These are phyloP conservation scores for Ifrita kowaldi DNA, from an alignment of 2,113 vertebrate genomes.

Conservation along the genomic window DNA sequence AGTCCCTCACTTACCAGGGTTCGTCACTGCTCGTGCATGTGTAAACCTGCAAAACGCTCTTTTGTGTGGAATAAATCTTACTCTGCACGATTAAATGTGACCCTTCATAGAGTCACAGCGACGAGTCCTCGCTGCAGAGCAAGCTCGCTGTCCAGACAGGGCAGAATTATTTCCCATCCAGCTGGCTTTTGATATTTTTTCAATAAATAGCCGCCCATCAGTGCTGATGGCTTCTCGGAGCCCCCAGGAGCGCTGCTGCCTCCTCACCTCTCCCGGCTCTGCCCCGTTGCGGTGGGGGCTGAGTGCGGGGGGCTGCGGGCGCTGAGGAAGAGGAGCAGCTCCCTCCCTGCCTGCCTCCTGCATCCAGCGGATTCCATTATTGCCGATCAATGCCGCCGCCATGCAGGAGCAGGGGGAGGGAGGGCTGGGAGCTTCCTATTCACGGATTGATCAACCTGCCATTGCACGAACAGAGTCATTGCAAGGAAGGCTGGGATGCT, in stretches of 20 bases:
- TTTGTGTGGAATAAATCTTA: constrained; percentile 44
- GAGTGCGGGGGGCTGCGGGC: constrained; percentile 43
- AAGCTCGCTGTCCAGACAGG: neutral
- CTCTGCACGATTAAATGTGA: neutral
- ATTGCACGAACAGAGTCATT: constrained; percentile 72
- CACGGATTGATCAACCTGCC: constrained; percentile 82
- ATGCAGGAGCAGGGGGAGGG: constrained; percentile 67
- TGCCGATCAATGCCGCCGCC: constrained; percentile 80
- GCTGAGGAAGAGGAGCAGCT: constrained; percentile 56
- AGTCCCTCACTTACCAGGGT: constrained; percentile 39
- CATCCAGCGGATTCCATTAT: constrained; percentile 74
- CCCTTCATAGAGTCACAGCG: neutral
- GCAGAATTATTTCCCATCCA: neutral
- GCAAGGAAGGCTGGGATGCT: constrained; percentile 68
- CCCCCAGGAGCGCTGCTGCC: neutral
- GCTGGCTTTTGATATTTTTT: neutral
- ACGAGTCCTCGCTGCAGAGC: neutral
- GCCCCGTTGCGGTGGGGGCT: neutral
- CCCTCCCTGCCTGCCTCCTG: neutral
- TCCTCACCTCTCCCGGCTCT: neutral
- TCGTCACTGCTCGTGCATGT: neutral
- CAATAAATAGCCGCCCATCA: neutral
- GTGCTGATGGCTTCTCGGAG: neutral
- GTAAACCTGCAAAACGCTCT: constrained; percentile 50
- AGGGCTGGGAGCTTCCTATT: constrained; percentile 77